Conservation (phyloP, 2,797 vertebrate genomes). For the Antrozous pallidus region DNA sequence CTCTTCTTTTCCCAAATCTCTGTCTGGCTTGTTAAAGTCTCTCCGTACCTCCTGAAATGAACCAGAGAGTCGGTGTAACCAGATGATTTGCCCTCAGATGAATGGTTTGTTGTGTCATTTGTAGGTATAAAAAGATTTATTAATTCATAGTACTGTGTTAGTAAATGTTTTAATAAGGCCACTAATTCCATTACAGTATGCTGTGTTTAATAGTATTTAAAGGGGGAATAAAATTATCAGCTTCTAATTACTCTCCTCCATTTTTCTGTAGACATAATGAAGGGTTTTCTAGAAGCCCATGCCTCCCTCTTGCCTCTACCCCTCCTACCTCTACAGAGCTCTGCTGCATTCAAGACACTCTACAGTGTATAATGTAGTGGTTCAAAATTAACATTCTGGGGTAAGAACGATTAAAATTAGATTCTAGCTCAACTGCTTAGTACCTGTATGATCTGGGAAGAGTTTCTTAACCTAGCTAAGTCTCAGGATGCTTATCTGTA, state of each 20-base stretch:
- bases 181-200: constrained; percentile 59
- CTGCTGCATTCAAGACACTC: neutral
- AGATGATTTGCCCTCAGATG: constrained; percentile 45
- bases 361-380: neutral
- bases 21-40: neutral
- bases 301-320: neutral
- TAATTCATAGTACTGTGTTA: constrained; percentile 65
- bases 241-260: constrained; percentile 46
- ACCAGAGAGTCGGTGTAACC: neutral
- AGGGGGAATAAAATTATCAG: constrained; percentile 62
- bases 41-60: neutral
- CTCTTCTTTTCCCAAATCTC: neutral
- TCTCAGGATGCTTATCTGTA: neutral
- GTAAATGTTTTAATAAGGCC: constrained; percentile 72
- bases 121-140: constrained; percentile 62
- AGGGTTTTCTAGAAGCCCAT: constrained; percentile 41
- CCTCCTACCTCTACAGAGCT: neutral
- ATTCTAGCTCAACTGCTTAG: neutral
- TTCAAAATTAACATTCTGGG: neutral
- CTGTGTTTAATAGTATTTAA: constrained; percentile 67
- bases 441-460: neutral
- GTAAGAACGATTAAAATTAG: neutral
- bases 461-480: neutral
- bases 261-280: constrained; percentile 54
- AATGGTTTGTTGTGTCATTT: constrained; percentile 54